Evolutionary conservation across 2,797 vertebrate species (phyloP).

Genomic region (Jordanella pulchra): DNA sequence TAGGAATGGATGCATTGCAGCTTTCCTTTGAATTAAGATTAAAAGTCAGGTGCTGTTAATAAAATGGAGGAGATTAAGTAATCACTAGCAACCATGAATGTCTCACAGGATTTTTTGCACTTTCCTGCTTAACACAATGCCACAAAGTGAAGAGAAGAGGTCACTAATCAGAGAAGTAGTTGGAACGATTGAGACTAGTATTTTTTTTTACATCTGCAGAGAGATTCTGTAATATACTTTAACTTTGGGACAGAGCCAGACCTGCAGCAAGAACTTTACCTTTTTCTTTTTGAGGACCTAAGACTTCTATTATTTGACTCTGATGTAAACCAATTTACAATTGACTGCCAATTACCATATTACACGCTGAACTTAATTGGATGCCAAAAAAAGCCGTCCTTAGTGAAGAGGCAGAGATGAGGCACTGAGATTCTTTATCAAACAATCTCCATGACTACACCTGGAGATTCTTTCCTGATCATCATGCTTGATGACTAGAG

Average conservation of each 20-base stretch:
- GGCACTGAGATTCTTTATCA: not conserved
- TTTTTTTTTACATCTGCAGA: not conserved
- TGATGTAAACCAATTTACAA: not conserved
- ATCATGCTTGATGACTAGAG: not conserved
- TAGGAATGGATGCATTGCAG: constrained; percentile 23
- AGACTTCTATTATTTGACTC: too few species aligned
- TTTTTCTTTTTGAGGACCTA: not conserved
- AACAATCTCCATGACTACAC: not conserved
- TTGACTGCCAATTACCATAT: too few species aligned
- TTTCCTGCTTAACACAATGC: not conserved
- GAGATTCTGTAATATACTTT: not conserved
- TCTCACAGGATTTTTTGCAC: not conserved
- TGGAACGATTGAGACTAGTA: too few species aligned
- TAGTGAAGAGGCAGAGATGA: too few species aligned
- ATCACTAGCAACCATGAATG: not conserved
- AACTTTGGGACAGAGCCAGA: not conserved
- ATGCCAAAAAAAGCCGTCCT: not conserved
- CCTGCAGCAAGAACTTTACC: not conserved
- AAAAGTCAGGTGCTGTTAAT: not conserved
- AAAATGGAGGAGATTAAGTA: not conserved
- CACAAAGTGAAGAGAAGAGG: not conserved
- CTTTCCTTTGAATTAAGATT: not conserved
- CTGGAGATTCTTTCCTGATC: not conserved
- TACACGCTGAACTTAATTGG: not conserved
- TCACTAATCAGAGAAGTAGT: not conserved